Evolutionary conservation across 2,113 vertebrate species (phyloP), one percentile per base, ranked within the genome.

Genomic region (Scytalopus superciliaris): DNA sequence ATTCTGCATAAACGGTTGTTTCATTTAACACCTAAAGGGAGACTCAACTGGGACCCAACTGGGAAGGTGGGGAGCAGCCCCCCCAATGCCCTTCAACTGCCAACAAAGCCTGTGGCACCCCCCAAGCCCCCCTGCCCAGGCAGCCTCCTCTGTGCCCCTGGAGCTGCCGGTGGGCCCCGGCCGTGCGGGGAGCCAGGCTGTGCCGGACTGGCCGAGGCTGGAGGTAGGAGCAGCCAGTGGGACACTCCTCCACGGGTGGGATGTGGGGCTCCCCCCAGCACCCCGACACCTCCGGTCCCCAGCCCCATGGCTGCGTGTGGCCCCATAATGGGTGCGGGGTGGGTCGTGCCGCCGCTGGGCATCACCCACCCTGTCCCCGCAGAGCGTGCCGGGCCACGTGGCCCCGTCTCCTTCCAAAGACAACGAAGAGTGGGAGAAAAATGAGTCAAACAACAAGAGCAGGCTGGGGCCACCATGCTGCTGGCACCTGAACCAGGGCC

Each of bases 311-410:
- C 63, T 47, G 69, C 6, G 0, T 2, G 23, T 24, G 88, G 50
- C 68, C 63, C 84, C 8, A 4, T 22, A 59, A 23, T 0, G 0
- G 16, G 59, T 1, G 1, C 0, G 0, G 44, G 22, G 21, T 5
- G 44, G 9, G n/a, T 13, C 2, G 2, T 33, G 37, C 50, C 1
- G 2, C 37, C 1, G 7, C 63, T 33, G 1, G 1, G 42, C 59
- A 4, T 44, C 9, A 2, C 66, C 84, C 28, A 23, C 59, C 78
- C 31, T 5, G 18, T 28, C 52, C 50, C 45, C 6, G 7, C 1
- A 5, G 83, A 49, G 66, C 1, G 1, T 30, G 66, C 33, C 0
- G 3, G 49, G 33, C 52, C 56, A 7, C 2, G 0, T 0, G 1
- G 70, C 67, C 53, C n/a, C 0, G 0, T 30, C 94, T 55, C 77